Evolutionary conservation across 2,888 invertebrate genomes (phyloP).

Genomic region (Diabrotica balteata): DNA sequence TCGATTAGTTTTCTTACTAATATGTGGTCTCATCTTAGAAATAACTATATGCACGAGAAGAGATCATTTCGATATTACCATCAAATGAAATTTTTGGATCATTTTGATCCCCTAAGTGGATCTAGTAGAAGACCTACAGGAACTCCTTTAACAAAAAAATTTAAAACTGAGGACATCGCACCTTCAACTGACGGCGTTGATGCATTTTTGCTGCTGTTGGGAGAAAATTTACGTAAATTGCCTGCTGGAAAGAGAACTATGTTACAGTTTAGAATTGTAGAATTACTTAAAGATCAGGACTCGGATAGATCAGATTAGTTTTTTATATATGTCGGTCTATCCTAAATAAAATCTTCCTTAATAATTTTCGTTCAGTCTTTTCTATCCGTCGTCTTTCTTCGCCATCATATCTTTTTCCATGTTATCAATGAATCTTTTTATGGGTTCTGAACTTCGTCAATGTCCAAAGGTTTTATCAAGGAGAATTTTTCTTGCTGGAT

Average conservation of each 20-base stretch:
- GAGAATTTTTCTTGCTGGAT: too few species aligned
- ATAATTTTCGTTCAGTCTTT: neutral
- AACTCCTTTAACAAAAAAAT: neutral
- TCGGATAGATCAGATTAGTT: neutral
- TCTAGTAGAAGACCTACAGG: neutral
- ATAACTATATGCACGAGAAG: neutral
- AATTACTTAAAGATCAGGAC: constrained; percentile 3
- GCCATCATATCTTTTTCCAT: too few species aligned
- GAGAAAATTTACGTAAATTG: constrained; percentile 4
- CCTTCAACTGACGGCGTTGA: constrained; percentile 7
- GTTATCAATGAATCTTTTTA: too few species aligned
- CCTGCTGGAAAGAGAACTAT: constrained; percentile 1
- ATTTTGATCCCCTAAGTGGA: neutral
- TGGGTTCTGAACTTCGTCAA: too few species aligned
- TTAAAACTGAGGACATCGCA: neutral
- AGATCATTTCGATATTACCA: constrained; percentile 7
- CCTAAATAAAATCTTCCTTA: neutral
- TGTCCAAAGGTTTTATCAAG: too few species aligned
- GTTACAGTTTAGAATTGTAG: constrained; percentile 11
- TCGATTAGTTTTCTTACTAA: constrained; percentile 11
- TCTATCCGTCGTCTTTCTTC: too few species aligned
- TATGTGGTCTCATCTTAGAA: constrained; percentile 7
- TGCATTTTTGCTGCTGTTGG: constrained; percentile 8
- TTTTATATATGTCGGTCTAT: neutral
- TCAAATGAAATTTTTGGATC: constrained; percentile 12